Evolutionary conservation across 2,113 vertebrate genomes (phyloP).

Genomic region (Morone chrysops): DNA sequence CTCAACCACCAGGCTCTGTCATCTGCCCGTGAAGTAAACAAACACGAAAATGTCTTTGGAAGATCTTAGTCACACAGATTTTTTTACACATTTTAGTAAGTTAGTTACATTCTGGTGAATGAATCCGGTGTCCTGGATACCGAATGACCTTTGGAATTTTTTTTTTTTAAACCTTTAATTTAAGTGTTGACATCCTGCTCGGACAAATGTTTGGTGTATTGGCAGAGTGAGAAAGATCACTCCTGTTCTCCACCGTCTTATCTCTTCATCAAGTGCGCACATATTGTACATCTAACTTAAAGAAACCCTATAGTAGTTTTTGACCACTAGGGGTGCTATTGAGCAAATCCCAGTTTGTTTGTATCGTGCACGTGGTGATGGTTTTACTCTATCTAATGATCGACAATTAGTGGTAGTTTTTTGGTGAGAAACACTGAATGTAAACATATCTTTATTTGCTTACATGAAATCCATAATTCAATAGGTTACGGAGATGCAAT

Average conservation of each 20-base stretch:
- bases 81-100: neutral
- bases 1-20: conserved; percentile 6
- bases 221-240: neutral
- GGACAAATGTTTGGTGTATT: neutral
- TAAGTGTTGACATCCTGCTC: neutral
- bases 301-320: neutral
- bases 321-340: neutral
- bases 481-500: too few species aligned
- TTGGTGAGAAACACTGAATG: too few species aligned
- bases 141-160: too few species aligned
- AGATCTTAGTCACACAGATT: neutral
- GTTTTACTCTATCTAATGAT: too few species aligned
- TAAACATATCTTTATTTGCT: too few species aligned
- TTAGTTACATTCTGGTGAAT: neutral
- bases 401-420: too few species aligned
- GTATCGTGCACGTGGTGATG: too few species aligned
- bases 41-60: conserved; percentile 18
- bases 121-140: neutral
- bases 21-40: conserved; percentile 13
- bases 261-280: neutral
- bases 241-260: neutral
- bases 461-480: too few species aligned
- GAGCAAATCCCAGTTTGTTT: neutral
- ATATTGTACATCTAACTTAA: neutral
- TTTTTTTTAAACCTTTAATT: neutral